phyloP scores from a whole-genome alignment of 2,797 vertebrate species.

The Serranus cabrilla region DNA sequence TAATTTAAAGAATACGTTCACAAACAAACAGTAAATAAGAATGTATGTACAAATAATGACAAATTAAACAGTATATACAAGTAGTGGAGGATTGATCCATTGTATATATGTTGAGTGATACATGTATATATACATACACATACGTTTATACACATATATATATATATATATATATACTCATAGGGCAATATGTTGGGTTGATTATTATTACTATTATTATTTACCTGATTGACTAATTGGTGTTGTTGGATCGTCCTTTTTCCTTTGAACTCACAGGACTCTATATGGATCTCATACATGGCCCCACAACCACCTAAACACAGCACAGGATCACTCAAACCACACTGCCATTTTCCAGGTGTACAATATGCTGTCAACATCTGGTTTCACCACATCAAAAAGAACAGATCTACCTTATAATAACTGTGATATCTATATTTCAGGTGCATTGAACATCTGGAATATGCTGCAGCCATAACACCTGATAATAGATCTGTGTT shows the following conservation, averaged over 20 bases:
- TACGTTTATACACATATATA: no score
- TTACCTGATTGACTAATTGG: conserved; percentile 95
- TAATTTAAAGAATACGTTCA: no score
- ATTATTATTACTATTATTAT: neutral
- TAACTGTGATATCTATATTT: neutral
- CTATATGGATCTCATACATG: conserved; percentile 97
- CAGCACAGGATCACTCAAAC: conserved; percentile 32
- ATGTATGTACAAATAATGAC: no score
- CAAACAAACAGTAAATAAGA: no score
- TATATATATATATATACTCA: no score
- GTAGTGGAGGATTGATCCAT: no score
- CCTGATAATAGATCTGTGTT: neutral
- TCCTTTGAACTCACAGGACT: conserved; percentile 94
- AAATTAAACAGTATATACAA: no score
- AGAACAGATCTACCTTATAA: neutral
- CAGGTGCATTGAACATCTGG: neutral
- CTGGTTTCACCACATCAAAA: neutral
- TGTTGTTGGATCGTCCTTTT: conserved; percentile 95
- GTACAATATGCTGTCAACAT: neutral
- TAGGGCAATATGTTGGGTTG: neutral
- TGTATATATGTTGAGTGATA: no score
- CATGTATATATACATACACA: no score
- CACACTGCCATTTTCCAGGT: neutral
- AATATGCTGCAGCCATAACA: neutral
- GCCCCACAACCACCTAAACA: conserved; percentile 93